Evolutionary conservation across 2,797 vertebrate genomes (phyloP), one percentile per base, ranked within the genome.

Genomic region (Sparus aurata): DNA sequence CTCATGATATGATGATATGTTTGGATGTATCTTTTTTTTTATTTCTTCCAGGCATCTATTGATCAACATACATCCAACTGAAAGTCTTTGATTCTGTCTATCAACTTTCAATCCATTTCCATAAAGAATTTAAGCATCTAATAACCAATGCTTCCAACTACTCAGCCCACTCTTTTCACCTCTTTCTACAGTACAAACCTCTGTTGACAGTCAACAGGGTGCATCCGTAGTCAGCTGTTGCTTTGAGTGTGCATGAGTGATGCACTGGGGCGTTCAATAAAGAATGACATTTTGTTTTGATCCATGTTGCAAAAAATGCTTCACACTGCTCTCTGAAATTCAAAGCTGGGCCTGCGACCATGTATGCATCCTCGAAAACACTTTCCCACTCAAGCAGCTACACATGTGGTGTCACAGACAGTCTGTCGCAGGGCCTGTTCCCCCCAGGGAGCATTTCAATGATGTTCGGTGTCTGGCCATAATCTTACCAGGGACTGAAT

Each of bases 351-450:
- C 76, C 68, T 49, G 47, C 47, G 69, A 5, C 63, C 47, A 2
- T 18, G 60, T 63, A 3, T 60, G 41, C 27, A 23, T 73, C 61
- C 58, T 27, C 50, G 66, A 76, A 82, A 63, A 66, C 74, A 73
- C 78, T 68, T 76, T 84, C 17, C 61, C 17, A 53, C 61, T 65
- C 41, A 27, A 75, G 75, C 80, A 77, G 68, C 61, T 16, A 59
- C 73, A 84, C 79, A 63, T 75, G 38, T 74, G 69, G 68, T 62
- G 82, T 86, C 71, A 68, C 43, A 47, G 69, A 67, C 74, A 46
- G 74, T 41, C 79, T 58, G 73, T 62, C 69, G 68, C 74, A 25
- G 69, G 45, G 57, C 54, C 67, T 3, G 25, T 13, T 65, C 27
- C 69, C 80, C 62, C n/a, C 0, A n/a, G n/a, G 38, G 57, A 75